Evolutionary conservation across 2,888 invertebrate species (phyloP).

Genomic region (Melieria crassipennis): DNA sequence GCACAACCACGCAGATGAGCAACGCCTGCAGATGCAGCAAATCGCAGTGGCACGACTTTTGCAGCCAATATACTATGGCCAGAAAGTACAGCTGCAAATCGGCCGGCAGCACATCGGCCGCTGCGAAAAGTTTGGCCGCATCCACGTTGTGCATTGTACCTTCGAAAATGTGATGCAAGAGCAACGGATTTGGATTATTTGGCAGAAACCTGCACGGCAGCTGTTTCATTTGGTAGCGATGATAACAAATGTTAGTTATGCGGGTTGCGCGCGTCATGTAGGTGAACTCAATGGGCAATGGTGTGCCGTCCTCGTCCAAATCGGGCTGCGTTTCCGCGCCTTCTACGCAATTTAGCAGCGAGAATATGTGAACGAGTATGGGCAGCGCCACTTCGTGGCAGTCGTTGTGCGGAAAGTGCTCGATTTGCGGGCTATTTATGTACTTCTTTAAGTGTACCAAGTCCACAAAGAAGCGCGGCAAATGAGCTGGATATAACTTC

Average conservation of each 20-base stretch:
- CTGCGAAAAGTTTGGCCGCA: slow-evolving; percentile 48
- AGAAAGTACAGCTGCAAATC: slow-evolving; percentile 59
- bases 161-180: slow-evolving; percentile 52
- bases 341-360: slow-evolving; percentile 60
- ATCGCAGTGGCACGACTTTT: slow-evolving; percentile 56
- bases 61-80: slow-evolving; percentile 62
- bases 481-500: slow-evolving; percentile 70
- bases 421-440: slow-evolving; percentile 77
- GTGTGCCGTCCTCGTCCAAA: slow-evolving; percentile 42
- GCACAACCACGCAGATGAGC: slow-evolving; percentile 56
- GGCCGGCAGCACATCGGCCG: slow-evolving; percentile 51
- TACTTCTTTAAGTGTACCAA: slow-evolving; percentile 73
- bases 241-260: slow-evolving; percentile 59
- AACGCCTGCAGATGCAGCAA: slow-evolving; percentile 57
- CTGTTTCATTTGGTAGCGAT: slow-evolving; percentile 49
- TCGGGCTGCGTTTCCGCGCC: slow-evolving; percentile 42
- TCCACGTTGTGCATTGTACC: slow-evolving; percentile 44
- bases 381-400: slow-evolving; percentile 71
- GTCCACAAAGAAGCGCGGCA: slow-evolving; percentile 77
- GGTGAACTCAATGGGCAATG: slow-evolving; percentile 50
- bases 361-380: slow-evolving; percentile 72
- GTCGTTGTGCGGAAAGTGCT: slow-evolving; percentile 72
- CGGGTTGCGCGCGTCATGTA: slow-evolving; percentile 60
- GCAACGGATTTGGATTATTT: slow-evolving; percentile 48
- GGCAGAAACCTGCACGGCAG: slow-evolving; percentile 49